phyloP scores from a whole-genome alignment of 2,888 invertebrate genomes.

The Cyclophora punctaria region DNA sequence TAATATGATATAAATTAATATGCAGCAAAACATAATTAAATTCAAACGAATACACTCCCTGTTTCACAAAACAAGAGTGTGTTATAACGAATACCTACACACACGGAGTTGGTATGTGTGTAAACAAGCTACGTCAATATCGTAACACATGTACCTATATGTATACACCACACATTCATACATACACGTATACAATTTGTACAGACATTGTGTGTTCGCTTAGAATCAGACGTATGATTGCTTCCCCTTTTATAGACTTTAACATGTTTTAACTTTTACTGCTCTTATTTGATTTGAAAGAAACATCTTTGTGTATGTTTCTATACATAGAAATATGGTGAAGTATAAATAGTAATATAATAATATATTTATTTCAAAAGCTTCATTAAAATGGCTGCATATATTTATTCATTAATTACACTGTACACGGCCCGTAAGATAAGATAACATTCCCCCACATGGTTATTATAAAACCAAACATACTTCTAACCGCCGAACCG shows the following conservation, averaged over 20 bases:
- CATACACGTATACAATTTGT: constrained; percentile 35
- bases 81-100: constrained; percentile 35
- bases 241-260: constrained; percentile 42
- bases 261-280: constrained; percentile 24
- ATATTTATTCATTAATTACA: too few relatives aligned
- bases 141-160: constrained; percentile 20
- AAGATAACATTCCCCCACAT: too few relatives aligned
- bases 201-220: constrained; percentile 46
- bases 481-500: constrained; percentile 11
- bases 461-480: neutral
- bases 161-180: constrained; percentile 18
- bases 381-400: too few relatives aligned
- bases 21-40: constrained; percentile 27
- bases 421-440: too few relatives aligned
- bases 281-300: constrained; percentile 14
- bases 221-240: constrained; percentile 53
- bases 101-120: constrained; percentile 29
- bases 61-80: constrained; percentile 40
- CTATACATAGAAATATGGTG: too few relatives aligned
- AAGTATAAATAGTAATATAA: too few relatives aligned
- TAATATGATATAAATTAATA: constrained; percentile 18
- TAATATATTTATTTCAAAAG: too few relatives aligned
- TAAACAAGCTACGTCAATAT: constrained; percentile 56
- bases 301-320: neutral
- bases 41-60: constrained; percentile 39